phyloP scores from a whole-genome alignment of 2,113 vertebrate genomes.

The Dipodomys stephensi region DNA sequence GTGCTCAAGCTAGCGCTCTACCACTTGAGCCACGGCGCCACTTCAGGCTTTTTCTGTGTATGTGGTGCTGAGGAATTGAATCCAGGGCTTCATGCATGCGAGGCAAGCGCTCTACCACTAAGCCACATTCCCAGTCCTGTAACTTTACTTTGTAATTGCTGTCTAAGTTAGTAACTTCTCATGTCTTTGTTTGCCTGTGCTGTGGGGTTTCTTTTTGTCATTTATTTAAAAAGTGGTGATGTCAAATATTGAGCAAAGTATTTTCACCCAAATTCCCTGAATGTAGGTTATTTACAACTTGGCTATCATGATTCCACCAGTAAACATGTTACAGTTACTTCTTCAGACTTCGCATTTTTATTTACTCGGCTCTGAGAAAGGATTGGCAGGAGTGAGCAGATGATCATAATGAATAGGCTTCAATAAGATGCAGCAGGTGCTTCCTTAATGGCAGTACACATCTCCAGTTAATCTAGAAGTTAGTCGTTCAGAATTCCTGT shows the following conservation, averaged over 20 bases:
- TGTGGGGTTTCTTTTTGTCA: conserved; percentile 2
- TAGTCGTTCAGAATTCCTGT: neutral
- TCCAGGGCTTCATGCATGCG: no score
- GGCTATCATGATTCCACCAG: neutral
- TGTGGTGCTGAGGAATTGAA: no score
- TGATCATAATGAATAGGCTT: neutral
- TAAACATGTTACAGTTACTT: neutral
- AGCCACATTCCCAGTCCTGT: no score
- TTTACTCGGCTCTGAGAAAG: neutral
- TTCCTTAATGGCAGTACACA: neutral
- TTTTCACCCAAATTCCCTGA: no score
- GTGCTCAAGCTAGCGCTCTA: no score
- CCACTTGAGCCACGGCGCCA: no score
- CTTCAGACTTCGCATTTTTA: neutral
- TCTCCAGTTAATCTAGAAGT: neutral
- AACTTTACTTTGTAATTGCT: no score
- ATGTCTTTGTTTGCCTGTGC: neutral
- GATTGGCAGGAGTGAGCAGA: neutral
- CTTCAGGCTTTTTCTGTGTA: no score
- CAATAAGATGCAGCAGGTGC: neutral
- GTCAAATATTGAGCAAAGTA: conserved; percentile 4
- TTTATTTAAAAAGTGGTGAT: neutral
- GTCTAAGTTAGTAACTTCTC: neutral
- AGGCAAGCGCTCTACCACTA: no score
- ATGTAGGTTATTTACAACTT: neutral